Evolutionary conservation across 2,797 vertebrate species (phyloP).

Genomic region (Rhinatrema bivittatum): DNA sequence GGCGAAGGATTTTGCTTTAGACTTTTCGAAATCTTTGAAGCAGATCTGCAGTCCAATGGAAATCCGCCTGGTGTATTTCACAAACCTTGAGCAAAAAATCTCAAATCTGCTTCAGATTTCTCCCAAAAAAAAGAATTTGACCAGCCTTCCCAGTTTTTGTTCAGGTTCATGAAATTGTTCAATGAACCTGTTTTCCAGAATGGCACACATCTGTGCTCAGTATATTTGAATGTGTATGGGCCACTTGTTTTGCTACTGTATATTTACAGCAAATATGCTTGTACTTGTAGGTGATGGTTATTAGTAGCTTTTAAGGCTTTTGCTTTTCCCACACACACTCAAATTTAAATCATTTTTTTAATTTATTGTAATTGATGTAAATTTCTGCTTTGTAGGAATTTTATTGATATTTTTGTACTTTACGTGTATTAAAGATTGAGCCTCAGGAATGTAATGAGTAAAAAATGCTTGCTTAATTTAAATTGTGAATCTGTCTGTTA

Average conservation of each 20-base stretch:
- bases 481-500: constrained; percentile 98
- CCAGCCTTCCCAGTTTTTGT: too few relatives aligned
- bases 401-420: constrained; percentile 78
- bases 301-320: constrained; percentile 19
- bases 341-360: constrained; percentile 20
- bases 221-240: too few relatives aligned
- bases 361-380: constrained; percentile 27
- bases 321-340: constrained; percentile 19
- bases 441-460: constrained; percentile 89
- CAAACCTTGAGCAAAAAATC: too few relatives aligned
- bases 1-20: too few relatives aligned
- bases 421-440: constrained; percentile 87
- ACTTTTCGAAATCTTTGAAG: too few relatives aligned
- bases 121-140: too few relatives aligned
- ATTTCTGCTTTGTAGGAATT: constrained; percentile 43
- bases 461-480: constrained; percentile 98
- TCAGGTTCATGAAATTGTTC: too few relatives aligned
- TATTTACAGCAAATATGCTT: neutral
- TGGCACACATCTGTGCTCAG: too few relatives aligned
- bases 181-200: too few relatives aligned
- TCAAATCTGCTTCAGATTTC: too few relatives aligned
- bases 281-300: constrained; percentile 10
- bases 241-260: constrained; percentile 4
- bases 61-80: too few relatives aligned
- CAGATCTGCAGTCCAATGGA: too few relatives aligned